phyloP scores from a whole-genome alignment of 2,113 vertebrate species.

The Monarcha castaneiventris region DNA sequence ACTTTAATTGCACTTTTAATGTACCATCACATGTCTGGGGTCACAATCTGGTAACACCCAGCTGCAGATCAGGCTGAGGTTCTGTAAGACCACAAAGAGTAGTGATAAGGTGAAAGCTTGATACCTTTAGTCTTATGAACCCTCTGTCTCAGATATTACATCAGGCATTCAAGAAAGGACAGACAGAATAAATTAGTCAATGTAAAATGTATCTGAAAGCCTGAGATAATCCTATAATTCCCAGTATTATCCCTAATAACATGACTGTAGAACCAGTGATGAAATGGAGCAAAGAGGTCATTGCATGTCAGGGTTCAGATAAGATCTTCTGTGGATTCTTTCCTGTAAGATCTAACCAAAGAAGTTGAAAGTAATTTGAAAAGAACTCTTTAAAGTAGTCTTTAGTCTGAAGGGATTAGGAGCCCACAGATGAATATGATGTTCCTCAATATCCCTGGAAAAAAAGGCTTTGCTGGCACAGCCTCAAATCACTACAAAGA shows the following conservation, averaged over 20 bases:
- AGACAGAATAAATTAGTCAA: slow-evolving; percentile 41
- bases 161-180: slow-evolving; percentile 13
- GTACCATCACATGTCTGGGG: slow-evolving; percentile 29
- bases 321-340: background rate
- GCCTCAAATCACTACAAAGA: background rate
- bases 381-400: background rate
- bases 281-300: slow-evolving; percentile 23
- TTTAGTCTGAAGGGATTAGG: slow-evolving; percentile 3
- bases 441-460: background rate
- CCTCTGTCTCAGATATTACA: background rate
- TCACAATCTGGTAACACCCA: slow-evolving; percentile 8
- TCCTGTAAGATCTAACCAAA: background rate
- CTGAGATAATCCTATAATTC: slow-evolving; percentile 37
- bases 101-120: slow-evolving; percentile 28
- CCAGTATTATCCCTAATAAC: slow-evolving; percentile 15
- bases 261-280: background rate
- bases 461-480: background rate
- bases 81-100: background rate
- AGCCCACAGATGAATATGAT: background rate
- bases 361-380: background rate
- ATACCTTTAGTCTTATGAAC: slow-evolving; percentile 4
- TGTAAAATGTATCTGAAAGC: background rate
- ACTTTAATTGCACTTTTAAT: slow-evolving; percentile 43
- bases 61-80: slow-evolving; percentile 28
- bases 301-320: slow-evolving; percentile 1